Conservation (phyloP, 2,888 invertebrate species). For the Aphidoletes aphidimyza region DNA sequence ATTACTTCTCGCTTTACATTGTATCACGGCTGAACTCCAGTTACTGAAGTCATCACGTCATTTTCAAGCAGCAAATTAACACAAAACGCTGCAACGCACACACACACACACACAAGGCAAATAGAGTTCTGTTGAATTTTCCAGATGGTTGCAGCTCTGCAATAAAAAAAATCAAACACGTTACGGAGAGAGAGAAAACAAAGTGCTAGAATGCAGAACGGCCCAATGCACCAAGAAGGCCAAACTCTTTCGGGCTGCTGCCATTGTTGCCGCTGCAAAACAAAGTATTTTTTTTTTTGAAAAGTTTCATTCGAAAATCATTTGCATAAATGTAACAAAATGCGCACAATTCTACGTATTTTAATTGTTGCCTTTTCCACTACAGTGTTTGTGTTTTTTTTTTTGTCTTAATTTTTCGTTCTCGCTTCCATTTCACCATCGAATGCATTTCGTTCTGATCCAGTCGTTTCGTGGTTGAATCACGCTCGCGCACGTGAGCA, state of each 20-base stretch:
- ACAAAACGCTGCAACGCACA: background rate
- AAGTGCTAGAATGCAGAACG: background rate
- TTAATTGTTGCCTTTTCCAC: constrained; percentile 49
- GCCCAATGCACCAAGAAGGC: background rate
- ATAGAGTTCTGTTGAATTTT: constrained; percentile 44
- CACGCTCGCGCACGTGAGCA: constrained; percentile 44
- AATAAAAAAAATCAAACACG: constrained; percentile 2
- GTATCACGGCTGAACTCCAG: constrained; percentile 18
- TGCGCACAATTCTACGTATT: constrained; percentile 36
- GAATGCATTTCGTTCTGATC: background rate
- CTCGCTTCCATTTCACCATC: background rate
- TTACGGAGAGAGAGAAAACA: background rate
- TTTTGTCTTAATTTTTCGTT: background rate
- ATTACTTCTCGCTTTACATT: background rate
- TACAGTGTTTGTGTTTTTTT: background rate
- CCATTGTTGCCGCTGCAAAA: too few species aligned
- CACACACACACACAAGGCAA: too few species aligned
- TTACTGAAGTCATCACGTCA: constrained; percentile 33
- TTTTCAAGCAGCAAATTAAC: background rate
- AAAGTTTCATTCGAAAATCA: background rate
- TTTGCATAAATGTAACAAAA: constrained; percentile 49
- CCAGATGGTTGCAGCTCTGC: constrained; percentile 8
- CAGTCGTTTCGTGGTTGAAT: constrained; percentile 28
- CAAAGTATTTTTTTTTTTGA: constrained; percentile 1
- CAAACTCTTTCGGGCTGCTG: background rate